Conservation (phyloP, 1,140 invertebrate genomes). For the Pogonognathellus flavescens region DNA sequence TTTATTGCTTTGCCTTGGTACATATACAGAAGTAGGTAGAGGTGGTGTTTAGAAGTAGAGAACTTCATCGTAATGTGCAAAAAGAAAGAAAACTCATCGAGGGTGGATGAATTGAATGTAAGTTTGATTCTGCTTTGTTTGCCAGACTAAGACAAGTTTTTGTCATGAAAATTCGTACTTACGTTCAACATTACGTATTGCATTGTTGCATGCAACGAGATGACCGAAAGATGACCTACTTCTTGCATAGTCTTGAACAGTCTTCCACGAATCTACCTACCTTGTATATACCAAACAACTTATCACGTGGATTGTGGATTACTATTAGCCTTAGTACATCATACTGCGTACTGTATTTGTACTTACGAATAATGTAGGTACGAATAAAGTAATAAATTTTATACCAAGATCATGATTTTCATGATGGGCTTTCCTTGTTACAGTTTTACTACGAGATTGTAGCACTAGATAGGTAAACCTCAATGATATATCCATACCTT, state of each 20-base stretch:
- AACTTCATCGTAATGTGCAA: too few relatives aligned
- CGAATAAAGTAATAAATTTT: conserved; percentile 31
- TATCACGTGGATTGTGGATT: too few relatives aligned
- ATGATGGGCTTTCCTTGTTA: conserved; percentile 10
- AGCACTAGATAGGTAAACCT: conserved; percentile 23
- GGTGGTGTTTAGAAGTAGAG: too few relatives aligned
- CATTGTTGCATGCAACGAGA: conserved; percentile 30
- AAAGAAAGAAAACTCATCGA: conserved; percentile 1
- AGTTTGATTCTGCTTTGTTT: conserved; percentile 21
- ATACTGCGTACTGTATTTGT: too few relatives aligned
- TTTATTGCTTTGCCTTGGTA: too few relatives aligned
- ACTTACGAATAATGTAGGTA: too few relatives aligned
- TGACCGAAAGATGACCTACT: conserved; percentile 40
- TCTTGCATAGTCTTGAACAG: neutral
- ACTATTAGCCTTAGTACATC: too few relatives aligned
- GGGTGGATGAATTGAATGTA: conserved; percentile 22
- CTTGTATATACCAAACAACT: too few relatives aligned
- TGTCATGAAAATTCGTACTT: conserved; percentile 38
- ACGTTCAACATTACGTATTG: conserved; percentile 16
- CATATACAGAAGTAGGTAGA: too few relatives aligned
- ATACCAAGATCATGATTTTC: conserved; percentile 5
- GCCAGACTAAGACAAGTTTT: conserved; percentile 22
- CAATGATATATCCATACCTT: neutral
- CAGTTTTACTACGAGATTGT: conserved; percentile 27
- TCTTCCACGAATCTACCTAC: too few relatives aligned